Base-by-base conservation (phyloP, 2,888 invertebrate genomes). In the Polymixis flavicincta region DNA sequence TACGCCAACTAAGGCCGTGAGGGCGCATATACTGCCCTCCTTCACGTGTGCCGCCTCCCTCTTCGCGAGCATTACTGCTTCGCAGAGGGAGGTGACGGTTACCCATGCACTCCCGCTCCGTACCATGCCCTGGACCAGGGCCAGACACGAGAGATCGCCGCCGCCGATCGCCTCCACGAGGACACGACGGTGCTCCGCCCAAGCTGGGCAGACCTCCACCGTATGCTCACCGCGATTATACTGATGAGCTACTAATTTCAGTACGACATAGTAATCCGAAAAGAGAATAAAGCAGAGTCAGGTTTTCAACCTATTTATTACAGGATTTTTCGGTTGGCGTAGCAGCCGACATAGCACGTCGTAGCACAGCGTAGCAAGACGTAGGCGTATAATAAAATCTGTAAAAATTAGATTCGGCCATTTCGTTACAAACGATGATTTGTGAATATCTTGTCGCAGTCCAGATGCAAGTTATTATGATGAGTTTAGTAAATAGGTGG, bases 331-430 rank as follows among this genome's bases (percentile, higher is more conserved):
- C 6, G 22, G 22, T 48, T 45, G 14, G 8, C n/a, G 25, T 45
- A 71, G 55, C 50, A 63, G 22, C 19, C 28, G 17, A n/a, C 68
- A 68, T 77, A 67, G 63, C 75, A 28, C 7, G 37, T n/a, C 61
- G 71, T 76, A 76, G 76, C 76, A 48, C 19, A 14, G 7, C 78
- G 69, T 79, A 77, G 59, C 45, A 14, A 28, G 4, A 25, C 81
- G 74, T 80, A 78, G 74, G n/a, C 22, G 22, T 48, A 17, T 28
- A 22, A 37, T 0, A 4, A 45, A 14, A 48, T 48, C 1, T 25
- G 22, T 22, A 11, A 25, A 32, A 61, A 63, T 45, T 22, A 11
- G 11, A 22, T 59, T 72, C 22, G 17, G n/a, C 17, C 37, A 9
- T 17, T 42, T 19, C 3, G 9, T 57, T 25, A 25, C 45, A 65